Conservation (phyloP, 1,140 invertebrate species). For the Zaprionus tsacasi region DNA sequence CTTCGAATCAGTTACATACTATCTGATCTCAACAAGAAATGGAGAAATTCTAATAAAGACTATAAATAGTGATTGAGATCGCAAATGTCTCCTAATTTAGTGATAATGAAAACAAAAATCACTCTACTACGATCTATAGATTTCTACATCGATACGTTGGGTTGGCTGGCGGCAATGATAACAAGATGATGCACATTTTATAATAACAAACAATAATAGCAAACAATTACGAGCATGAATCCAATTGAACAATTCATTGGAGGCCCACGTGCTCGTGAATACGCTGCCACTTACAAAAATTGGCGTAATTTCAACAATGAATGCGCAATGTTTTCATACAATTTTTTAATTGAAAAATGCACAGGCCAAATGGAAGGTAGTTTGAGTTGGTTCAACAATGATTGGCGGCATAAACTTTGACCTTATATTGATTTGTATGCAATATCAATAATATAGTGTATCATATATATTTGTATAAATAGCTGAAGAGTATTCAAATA, state of each 20-base stretch:
- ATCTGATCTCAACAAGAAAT: too few relatives aligned
- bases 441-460: not conserved
- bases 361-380: not conserved
- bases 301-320: not conserved
- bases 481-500: too few relatives aligned
- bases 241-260: slow-evolving; percentile 2
- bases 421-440: not conserved
- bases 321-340: not conserved
- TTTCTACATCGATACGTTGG: not conserved
- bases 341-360: slow-evolving; percentile 6
- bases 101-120: too few relatives aligned
- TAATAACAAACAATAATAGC: not conserved
- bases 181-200: not conserved
- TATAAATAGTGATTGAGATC: too few relatives aligned
- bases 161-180: not conserved
- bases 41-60: too few relatives aligned
- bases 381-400: not conserved
- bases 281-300: not conserved
- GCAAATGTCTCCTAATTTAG: too few relatives aligned
- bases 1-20: too few relatives aligned
- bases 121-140: not conserved
- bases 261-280: not conserved
- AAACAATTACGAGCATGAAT: not conserved
- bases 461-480: not conserved
- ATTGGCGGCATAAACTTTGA: not conserved